Base-by-base conservation (phyloP, 2,888 invertebrate species). In the Calameuta idolon region DNA sequence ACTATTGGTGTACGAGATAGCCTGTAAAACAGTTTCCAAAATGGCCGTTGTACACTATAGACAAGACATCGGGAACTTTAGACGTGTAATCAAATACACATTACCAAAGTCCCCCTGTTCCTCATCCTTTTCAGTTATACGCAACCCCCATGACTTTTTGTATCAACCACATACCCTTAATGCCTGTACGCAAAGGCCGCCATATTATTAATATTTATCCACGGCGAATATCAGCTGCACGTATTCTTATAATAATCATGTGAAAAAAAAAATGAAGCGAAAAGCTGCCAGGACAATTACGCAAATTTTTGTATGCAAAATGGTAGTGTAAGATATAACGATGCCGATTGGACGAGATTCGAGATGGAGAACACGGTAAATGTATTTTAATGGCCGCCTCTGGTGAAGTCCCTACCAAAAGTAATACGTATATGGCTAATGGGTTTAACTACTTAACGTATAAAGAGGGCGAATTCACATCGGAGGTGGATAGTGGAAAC, bases 21-120 rank as follows among this genome's bases (percentile, higher is more conserved):
- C 11, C 69, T 30, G 30, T 69, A 12, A 69, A 69, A 12, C 30
- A 33, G 30, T 83, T 79, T 79, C 84, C 83, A 85, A 87, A 86
- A 87, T 87, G 88, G 85, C 84, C 79, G 86, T 79, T 79, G 79
- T 76, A 75, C 79, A 81, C 73, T 77, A 12, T n/a, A 40, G 15
- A 40, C 40, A 40, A 15, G 15, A 40, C 40, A 40, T 40, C 37
- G 69, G 79, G 75, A 79, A 77, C 76, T 83, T 82, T 79, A 76
- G 82, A 79, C 83, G 85, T 85, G 87, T 89, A 90, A 90, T 90
- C 90, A 90, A 90, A 90, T 89, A 88, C 86, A 81, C 89, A 90
- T 90, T 90, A 90, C 87, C 86, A 80, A 83, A 82, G 83, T 82
- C 78, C 84, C 80, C 81, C 78, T 79, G 80, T 77, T 74, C 77